Evolutionary conservation across 1,140 invertebrate genomes (phyloP).

Genomic region (Neelides sp.): DNA sequence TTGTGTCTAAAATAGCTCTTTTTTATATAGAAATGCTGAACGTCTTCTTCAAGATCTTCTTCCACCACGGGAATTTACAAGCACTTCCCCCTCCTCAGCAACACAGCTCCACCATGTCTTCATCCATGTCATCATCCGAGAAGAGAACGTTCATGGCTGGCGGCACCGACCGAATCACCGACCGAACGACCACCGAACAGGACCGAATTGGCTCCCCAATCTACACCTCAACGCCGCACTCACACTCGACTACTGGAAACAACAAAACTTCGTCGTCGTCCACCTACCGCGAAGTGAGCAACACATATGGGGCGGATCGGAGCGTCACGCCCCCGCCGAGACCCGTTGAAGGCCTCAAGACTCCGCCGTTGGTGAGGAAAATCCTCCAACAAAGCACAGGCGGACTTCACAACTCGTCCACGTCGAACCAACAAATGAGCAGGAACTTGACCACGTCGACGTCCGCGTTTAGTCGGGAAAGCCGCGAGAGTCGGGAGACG

Average conservation of each 20-base stretch:
- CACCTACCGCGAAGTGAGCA: slow-evolving; percentile 13
- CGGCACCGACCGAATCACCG: no score
- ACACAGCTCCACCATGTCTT: background rate
- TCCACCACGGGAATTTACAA: no score
- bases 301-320: slow-evolving; percentile 6
- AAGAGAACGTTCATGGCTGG: no score
- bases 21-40: background rate
- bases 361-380: slow-evolving; percentile 27
- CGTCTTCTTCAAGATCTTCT: background rate
- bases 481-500: background rate
- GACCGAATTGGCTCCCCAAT: slow-evolving; percentile 16
- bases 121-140: slow-evolving; percentile 3
- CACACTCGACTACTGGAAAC: background rate
- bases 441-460: background rate
- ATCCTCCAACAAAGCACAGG: slow-evolving; percentile 21
- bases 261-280: background rate
- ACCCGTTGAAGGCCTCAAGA: slow-evolving; percentile 21
- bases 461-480: background rate
- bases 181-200: background rate
- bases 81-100: no score
- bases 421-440: slow-evolving; percentile 2
- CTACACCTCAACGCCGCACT: slow-evolving; percentile 22
- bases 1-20: no score
- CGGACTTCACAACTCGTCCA: background rate
- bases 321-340: slow-evolving; percentile 26